Conservation (phyloP, 2,888 invertebrate genomes). For the Coecobrya sp. region DNA sequence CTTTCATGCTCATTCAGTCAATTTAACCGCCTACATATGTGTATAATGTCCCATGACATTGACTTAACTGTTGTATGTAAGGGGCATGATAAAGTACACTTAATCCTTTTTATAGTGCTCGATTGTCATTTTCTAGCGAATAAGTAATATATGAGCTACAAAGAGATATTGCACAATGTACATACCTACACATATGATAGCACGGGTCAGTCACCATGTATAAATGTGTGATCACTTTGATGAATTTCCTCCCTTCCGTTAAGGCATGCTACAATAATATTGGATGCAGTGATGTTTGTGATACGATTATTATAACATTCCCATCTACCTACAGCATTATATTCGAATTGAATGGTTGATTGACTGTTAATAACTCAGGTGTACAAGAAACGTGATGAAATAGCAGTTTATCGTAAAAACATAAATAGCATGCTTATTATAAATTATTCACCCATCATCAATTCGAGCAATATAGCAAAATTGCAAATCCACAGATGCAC, state of each 20-base stretch:
- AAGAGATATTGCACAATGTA: too few relatives aligned
- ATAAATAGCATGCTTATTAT: background rate
- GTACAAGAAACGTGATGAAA: background rate
- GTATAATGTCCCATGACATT: background rate
- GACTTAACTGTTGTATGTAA: background rate
- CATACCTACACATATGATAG: too few relatives aligned
- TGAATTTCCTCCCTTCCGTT: background rate
- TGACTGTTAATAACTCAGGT: background rate
- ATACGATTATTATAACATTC: too few relatives aligned
- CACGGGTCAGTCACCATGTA: background rate
- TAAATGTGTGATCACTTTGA: background rate
- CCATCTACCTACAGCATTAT: too few relatives aligned
- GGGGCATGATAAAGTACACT: background rate
- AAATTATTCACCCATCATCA: background rate
- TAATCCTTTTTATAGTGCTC: too few relatives aligned
- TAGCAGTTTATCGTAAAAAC: background rate
- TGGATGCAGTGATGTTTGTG: too few relatives aligned
- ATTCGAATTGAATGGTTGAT: background rate
- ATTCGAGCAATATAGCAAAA: background rate
- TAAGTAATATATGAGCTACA: too few relatives aligned
- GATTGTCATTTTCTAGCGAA: too few relatives aligned
- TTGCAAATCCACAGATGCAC: background rate
- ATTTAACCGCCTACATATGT: background rate
- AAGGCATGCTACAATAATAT: background rate
- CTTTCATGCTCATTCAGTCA: conserved; percentile 34